Evolutionary conservation across 2,113 vertebrate genomes (phyloP).

Genomic region (Archocentrus centrarchus): DNA sequence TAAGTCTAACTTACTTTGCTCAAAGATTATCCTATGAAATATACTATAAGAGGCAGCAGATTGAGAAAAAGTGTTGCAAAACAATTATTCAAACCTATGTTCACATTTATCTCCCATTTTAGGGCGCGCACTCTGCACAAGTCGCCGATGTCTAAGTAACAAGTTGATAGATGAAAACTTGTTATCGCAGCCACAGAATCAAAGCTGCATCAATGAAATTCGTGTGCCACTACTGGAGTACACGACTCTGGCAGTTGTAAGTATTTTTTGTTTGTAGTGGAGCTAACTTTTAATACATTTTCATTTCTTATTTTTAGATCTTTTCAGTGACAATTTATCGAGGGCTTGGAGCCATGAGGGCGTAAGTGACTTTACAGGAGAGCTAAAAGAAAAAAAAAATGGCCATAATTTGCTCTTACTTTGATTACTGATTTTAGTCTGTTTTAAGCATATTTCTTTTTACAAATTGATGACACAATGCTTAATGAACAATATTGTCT

Average conservation of each 20-base stretch:
- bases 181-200: conserved; percentile 68
- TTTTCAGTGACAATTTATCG: neutral
- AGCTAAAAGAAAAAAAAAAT: no score
- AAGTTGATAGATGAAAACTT: conserved; percentile 35
- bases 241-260: conserved; percentile 75
- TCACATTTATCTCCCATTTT: neutral
- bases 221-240: conserved; percentile 65
- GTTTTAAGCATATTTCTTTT: no score
- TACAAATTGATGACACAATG: no score
- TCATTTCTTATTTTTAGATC: neutral
- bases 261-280: conserved; percentile 20
- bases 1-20: conserved; percentile 28
- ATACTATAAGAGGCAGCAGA: neutral
- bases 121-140: conserved; percentile 38
- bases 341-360: no score
- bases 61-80: neutral
- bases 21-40: neutral
- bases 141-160: conserved; percentile 72
- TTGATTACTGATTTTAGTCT: no score
- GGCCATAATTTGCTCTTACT: no score
- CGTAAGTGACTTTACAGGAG: no score
- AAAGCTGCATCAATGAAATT: conserved; percentile 55
- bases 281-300: neutral
- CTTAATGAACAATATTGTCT: no score
- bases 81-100: neutral